Evolutionary conservation across 2,888 invertebrate genomes (phyloP).

Genomic region (Monochamus alternatus): DNA sequence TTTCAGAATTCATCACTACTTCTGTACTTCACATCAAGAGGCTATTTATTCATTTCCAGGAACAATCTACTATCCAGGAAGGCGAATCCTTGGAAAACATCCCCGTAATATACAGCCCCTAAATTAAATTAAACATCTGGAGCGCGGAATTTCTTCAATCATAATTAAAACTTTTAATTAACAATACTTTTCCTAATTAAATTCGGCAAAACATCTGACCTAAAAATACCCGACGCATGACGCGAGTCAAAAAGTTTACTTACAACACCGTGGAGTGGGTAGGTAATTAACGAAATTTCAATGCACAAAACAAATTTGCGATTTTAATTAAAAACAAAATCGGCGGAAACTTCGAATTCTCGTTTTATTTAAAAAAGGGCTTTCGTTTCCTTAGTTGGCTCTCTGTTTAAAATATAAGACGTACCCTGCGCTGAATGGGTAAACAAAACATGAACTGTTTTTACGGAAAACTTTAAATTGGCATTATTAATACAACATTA

Average conservation of each 20-base stretch:
- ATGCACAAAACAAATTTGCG: constrained; percentile 32
- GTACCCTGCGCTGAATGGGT: too few relatives aligned
- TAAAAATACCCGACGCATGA: constrained; percentile 26
- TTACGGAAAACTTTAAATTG: too few relatives aligned
- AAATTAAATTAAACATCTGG: constrained; percentile 35
- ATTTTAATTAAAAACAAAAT: constrained; percentile 32
- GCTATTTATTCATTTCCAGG: background rate
- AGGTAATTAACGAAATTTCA: constrained; percentile 19
- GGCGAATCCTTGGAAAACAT: constrained; percentile 5
- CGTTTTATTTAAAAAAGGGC: constrained; percentile 16
- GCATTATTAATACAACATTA: too few relatives aligned
- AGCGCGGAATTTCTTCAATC: constrained; percentile 23
- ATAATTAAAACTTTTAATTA: constrained; percentile 39
- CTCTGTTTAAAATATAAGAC: too few relatives aligned
- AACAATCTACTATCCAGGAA: background rate
- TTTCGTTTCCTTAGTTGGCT: background rate
- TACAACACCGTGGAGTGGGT: background rate
- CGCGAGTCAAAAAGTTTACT: constrained; percentile 14
- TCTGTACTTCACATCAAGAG: background rate
- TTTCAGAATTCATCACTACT: too few relatives aligned
- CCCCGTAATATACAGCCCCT: constrained; percentile 5
- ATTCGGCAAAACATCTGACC: constrained; percentile 24
- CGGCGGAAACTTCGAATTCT: constrained; percentile 3
- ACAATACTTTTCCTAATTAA: constrained; percentile 37
- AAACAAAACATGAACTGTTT: too few relatives aligned